Conservation (phyloP, 2,797 vertebrate genomes). For the Champsocephalus esox region DNA sequence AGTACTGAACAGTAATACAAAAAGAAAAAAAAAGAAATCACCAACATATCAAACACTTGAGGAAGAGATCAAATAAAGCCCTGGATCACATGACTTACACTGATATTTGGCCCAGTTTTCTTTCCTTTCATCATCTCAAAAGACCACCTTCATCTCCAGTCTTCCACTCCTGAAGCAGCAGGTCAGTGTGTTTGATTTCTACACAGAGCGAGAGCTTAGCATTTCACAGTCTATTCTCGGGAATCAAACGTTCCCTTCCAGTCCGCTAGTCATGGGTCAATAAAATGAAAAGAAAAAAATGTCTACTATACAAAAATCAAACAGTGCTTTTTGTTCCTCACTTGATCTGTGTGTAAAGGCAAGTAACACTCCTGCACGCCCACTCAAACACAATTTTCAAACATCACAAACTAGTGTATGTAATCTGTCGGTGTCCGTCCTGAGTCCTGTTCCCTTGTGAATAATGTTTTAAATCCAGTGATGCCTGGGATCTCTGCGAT, state of each 20-base stretch:
- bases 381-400: constrained; percentile 66
- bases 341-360: constrained; percentile 67
- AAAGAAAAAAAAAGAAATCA: constrained; percentile 11
- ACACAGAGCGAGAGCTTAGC: constrained; percentile 57
- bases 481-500: constrained; percentile 52
- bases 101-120: constrained; percentile 72
- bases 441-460: constrained; percentile 66
- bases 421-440: constrained; percentile 51
- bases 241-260: constrained; percentile 61
- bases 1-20: constrained; percentile 46
- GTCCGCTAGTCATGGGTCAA: constrained; percentile 50
- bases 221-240: constrained; percentile 77
- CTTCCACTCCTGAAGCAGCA: constrained; percentile 64
- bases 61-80: constrained; percentile 67
- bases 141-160: constrained; percentile 38
- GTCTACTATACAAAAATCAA: constrained; percentile 70
- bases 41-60: constrained; percentile 62
- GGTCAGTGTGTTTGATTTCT: constrained; percentile 71
- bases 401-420: constrained; percentile 56
- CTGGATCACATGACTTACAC: constrained; percentile 64
- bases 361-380: constrained; percentile 67
- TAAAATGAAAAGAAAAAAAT: constrained; percentile 38
- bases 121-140: constrained; percentile 33
- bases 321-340: constrained; percentile 76
- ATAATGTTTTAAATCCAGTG: constrained; percentile 50